Evolutionary conservation across 2,113 vertebrate genomes (phyloP).

Genomic region (Turdus rufiventris): DNA sequence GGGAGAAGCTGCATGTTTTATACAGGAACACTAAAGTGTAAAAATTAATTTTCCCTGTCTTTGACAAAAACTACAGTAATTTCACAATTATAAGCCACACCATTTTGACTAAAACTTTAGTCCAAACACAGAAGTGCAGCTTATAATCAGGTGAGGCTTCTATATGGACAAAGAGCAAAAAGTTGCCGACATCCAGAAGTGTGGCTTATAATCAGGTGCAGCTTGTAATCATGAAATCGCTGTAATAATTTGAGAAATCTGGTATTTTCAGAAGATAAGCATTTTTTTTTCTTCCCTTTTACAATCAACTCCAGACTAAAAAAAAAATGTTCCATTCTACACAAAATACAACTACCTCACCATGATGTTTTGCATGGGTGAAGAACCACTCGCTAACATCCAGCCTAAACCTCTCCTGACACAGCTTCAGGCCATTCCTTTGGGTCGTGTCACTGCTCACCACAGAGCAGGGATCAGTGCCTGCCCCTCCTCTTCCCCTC

Average conservation of each 20-base stretch:
- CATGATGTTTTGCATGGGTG: background rate
- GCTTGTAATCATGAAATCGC: too few species aligned
- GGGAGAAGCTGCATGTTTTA: background rate
- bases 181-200: too few species aligned
- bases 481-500: background rate
- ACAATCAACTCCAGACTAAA: background rate
- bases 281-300: background rate
- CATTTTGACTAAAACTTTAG: too few species aligned
- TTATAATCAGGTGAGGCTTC: too few species aligned
- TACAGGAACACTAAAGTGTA: background rate
- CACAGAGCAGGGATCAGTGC: too few species aligned
- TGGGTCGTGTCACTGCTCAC: background rate
- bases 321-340: background rate
- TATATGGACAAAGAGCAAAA: too few species aligned
- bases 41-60: background rate
- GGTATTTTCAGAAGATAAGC: background rate
- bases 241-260: background rate
- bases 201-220: too few species aligned
- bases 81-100: too few species aligned
- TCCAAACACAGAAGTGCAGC: too few species aligned
- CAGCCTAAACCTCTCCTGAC: too few species aligned
- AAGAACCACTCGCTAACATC: background rate
- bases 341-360: background rate
- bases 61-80: too few species aligned
- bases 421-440: background rate